Evolutionary conservation across 35 echinoderm and acorn worm genomes (phyloP).

Genomic region (Anneissia japonica): DNA sequence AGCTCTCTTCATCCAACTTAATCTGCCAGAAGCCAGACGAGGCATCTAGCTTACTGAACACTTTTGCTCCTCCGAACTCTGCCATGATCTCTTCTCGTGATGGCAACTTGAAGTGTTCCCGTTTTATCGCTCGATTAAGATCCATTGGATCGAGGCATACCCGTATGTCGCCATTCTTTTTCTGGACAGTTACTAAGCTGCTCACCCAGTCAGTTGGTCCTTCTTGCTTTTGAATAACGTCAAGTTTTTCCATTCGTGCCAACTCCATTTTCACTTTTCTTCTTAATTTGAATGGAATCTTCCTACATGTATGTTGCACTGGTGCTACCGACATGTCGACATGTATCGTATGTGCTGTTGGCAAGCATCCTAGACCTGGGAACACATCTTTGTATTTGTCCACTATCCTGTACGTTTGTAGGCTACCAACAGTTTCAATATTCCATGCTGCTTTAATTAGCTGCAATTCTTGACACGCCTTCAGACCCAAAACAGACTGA

Average conservation of each 20-base stretch:
- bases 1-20: constrained; percentile 12
- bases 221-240: constrained; percentile 29
- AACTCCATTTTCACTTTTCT: constrained; percentile 49
- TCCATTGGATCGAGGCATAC: constrained; percentile 49
- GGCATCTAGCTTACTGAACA: constrained; percentile 34
- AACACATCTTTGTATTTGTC: constrained; percentile 34
- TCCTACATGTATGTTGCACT: constrained; percentile 31
- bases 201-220: constrained; percentile 57
- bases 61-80: constrained; percentile 24
- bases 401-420: neutral
- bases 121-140: constrained; percentile 44
- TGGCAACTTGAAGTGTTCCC: constrained; percentile 35
- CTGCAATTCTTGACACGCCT: constrained; percentile 33
- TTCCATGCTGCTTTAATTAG: constrained; percentile 22
- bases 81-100: constrained; percentile 23
- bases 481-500: constrained; percentile 49
- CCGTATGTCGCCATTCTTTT: constrained; percentile 23
- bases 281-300: constrained; percentile 41
- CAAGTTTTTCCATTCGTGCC: constrained; percentile 43
- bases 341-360: neutral
- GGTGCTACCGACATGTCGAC: neutral
- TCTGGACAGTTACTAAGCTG: constrained; percentile 23
- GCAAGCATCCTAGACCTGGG: constrained; percentile 36
- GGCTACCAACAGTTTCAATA: neutral
- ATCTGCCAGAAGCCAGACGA: constrained; percentile 28